phyloP scores from a whole-genome alignment of 2,797 vertebrate genomes.

The Ambastaia sidthimunki region DNA sequence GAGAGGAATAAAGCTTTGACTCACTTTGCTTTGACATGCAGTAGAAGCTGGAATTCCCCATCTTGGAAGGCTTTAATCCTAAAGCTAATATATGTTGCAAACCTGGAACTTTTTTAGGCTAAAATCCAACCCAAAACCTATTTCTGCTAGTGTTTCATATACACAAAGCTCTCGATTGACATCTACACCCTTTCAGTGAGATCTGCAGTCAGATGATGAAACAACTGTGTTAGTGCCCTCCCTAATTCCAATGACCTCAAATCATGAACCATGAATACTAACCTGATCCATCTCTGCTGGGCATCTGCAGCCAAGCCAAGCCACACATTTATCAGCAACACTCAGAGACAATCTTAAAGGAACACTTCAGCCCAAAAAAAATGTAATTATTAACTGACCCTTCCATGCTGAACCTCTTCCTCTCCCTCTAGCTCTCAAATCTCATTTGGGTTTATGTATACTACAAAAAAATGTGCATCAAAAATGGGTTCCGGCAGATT shows the following conservation, averaged over 20 bases:
- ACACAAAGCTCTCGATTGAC: neutral
- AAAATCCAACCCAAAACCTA: neutral
- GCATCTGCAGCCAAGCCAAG: slow-evolving; percentile 30
- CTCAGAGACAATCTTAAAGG: neutral
- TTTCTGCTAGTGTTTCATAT: neutral
- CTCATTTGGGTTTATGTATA: no score
- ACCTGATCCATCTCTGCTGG: slow-evolving; percentile 50
- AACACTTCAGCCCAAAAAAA: no score
- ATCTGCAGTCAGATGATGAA: slow-evolving; percentile 67
- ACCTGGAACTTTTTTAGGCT: neutral
- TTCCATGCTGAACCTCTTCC: no score
- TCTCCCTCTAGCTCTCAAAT: no score
- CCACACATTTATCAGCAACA: neutral
- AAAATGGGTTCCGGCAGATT: no score
- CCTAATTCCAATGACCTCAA: slow-evolving; percentile 55
- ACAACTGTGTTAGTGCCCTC: slow-evolving; percentile 67
- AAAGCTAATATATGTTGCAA: neutral
- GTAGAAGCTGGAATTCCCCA: neutral
- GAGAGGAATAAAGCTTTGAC: slow-evolving; percentile 31
- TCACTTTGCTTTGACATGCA: slow-evolving; percentile 42
- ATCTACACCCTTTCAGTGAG: slow-evolving; percentile 16
- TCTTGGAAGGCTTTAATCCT: neutral
- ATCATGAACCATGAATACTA: slow-evolving; percentile 48
- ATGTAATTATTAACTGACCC: no score
- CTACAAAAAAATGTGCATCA: no score